Evolutionary conservation across 2,113 vertebrate species (phyloP).

Genomic region (Spilogale gracilis): DNA sequence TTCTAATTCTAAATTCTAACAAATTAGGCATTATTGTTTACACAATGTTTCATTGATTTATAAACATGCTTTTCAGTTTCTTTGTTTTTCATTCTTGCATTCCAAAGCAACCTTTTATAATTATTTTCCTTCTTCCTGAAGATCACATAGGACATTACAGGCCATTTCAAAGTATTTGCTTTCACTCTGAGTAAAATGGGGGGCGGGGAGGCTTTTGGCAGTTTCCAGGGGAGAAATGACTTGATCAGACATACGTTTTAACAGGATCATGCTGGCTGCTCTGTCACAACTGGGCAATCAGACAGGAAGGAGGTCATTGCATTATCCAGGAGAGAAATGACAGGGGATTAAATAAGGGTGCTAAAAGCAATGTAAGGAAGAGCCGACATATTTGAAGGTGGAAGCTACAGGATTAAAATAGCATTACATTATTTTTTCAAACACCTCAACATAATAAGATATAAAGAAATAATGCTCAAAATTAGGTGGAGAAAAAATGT

Average conservation of each 20-base stretch:
- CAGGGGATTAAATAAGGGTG: background rate
- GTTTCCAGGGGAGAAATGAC: background rate
- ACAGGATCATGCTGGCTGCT: background rate
- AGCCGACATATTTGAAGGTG: background rate
- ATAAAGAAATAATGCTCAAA: background rate
- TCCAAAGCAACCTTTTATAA: background rate
- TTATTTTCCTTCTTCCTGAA: background rate
- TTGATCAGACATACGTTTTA: background rate
- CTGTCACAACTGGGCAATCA: background rate
- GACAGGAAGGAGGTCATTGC: background rate
- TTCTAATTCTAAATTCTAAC: background rate
- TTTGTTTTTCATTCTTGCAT: background rate
- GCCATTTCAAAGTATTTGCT: background rate
- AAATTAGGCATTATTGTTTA: background rate
- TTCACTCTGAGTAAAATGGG: background rate
- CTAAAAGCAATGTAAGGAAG: background rate
- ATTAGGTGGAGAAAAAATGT: background rate
- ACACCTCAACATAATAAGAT: background rate
- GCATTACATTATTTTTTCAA: background rate
- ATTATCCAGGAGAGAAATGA: background rate
- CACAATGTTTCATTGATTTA: background rate
- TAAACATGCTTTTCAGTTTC: background rate
- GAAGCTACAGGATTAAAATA: background rate
- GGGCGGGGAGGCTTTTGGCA: background rate
- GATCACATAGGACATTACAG: background rate